Conservation (phyloP, 1,140 invertebrate genomes). For the Homarus americanus region DNA sequence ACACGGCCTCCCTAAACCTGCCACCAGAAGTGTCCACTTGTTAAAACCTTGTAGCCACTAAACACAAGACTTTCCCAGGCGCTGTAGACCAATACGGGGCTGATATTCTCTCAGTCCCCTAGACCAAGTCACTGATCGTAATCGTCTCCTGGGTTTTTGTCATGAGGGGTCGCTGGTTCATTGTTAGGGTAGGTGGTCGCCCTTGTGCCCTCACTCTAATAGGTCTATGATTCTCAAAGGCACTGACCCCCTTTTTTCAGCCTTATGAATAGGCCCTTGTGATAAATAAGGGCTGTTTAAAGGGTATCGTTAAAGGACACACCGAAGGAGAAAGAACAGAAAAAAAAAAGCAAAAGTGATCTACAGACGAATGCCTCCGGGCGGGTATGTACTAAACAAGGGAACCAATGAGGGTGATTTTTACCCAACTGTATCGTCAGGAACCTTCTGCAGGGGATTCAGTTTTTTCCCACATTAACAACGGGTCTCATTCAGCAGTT, state of each 20-base stretch:
- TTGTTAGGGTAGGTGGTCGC: no score
- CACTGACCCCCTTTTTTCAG: neutral
- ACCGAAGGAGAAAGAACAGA: neutral
- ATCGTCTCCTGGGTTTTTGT: neutral
- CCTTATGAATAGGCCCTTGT: neutral
- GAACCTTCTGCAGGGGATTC: neutral
- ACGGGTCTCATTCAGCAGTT: neutral
- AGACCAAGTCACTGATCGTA: neutral
- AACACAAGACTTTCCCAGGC: neutral
- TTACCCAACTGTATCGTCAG: neutral
- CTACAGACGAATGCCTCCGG: neutral
- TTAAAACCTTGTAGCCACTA: no score
- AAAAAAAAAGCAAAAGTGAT: no score
- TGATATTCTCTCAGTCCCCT: neutral
- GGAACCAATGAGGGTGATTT: neutral
- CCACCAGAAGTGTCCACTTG: no score
- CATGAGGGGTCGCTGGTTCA: no score
- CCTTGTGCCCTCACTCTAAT: neutral
- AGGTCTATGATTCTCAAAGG: neutral
- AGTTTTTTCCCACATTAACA: neutral
- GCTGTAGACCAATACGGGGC: neutral
- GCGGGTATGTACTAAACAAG: neutral
- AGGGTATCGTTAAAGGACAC: neutral
- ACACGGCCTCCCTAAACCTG: no score
- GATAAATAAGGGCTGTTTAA: neutral